Percentiles rank a stretch among this genome's conserved stretches.
phyloP scores from a whole-genome alignment of 23 tunicate species.

The Trididemnum nubilum region DNA sequence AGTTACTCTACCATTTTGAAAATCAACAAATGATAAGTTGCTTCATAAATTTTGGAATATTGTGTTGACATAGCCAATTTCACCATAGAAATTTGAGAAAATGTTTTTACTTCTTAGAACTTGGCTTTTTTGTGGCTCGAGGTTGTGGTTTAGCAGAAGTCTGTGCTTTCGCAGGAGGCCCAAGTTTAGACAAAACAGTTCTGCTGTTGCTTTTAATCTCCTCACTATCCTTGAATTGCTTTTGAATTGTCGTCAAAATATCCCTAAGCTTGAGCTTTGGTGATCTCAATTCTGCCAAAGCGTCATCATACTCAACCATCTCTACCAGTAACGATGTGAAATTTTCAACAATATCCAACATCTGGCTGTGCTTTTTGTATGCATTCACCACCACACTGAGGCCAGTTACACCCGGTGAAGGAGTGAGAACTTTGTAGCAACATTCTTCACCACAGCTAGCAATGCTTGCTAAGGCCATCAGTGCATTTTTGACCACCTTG shows the following conservation, averaged over 20 bases:
- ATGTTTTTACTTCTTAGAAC: background rate
- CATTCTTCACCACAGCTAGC: slow-evolving; percentile 88
- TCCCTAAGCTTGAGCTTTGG: slow-evolving; percentile 44
- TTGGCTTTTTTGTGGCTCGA: slow-evolving; percentile 2
- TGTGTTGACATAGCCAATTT: too few species aligned
- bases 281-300: slow-evolving; percentile 51
- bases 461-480: slow-evolving; percentile 92
- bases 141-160: background rate
- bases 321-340: slow-evolving; percentile 70
- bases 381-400: slow-evolving; percentile 49
- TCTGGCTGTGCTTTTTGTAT: slow-evolving; percentile 45
- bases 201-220: slow-evolving; percentile 24
- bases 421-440: slow-evolving; percentile 57
- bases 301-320: slow-evolving; percentile 83
- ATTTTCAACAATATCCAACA: slow-evolving; percentile 76
- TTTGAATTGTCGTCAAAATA: slow-evolving; percentile 9
- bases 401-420: slow-evolving; percentile 48
- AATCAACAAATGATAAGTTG: too few species aligned
- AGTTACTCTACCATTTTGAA: too few species aligned
- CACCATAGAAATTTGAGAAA: too few species aligned
- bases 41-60: too few species aligned
- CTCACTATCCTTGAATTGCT: slow-evolving; percentile 37
- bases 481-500: slow-evolving; percentile 89
- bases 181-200: slow-evolving; percentile 7
- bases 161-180: background rate